These are phyloP conservation scores for Leptoteleia sp. DNA, from an alignment of 1,140 invertebrate species.

Conservation along the genomic window DNA sequence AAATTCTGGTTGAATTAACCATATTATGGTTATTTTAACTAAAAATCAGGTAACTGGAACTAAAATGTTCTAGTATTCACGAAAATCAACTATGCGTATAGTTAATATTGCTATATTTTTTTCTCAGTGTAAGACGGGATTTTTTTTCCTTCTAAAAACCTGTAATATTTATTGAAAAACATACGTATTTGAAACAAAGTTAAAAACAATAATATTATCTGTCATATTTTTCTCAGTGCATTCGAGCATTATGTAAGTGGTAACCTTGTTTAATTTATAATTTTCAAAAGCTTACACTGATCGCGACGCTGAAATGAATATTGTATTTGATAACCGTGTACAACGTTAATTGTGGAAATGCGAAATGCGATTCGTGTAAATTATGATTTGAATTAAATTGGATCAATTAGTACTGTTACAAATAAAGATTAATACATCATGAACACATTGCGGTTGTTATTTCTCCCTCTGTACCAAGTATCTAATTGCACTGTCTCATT, in stretches of 20 bases:
- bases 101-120: too few relatives aligned
- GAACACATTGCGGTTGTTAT: constrained; percentile 33
- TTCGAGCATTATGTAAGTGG: constrained; percentile 3
- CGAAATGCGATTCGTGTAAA: background rate
- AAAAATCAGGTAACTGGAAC: too few relatives aligned
- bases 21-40: too few relatives aligned
- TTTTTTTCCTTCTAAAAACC: too few relatives aligned
- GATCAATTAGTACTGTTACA: constrained; percentile 1
- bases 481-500: constrained; percentile 41
- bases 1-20: too few relatives aligned
- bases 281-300: background rate
- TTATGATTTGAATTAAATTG: background rate
- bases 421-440: constrained; percentile 36
- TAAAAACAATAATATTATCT: too few relatives aligned
- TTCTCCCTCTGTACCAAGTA: constrained; percentile 15
- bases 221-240: too few relatives aligned
- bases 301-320: background rate
- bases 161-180: too few relatives aligned
- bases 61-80: too few relatives aligned
- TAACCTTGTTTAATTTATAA: constrained; percentile 5
- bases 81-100: too few relatives aligned
- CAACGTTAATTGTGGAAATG: background rate
- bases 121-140: too few relatives aligned
- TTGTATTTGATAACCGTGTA: background rate
- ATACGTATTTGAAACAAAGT: too few relatives aligned